Percentiles rank a stretch among this genome's conserved stretches.
Conservation (phyloP, 2,113 vertebrate genomes). For the Aythya baeri region DNA sequence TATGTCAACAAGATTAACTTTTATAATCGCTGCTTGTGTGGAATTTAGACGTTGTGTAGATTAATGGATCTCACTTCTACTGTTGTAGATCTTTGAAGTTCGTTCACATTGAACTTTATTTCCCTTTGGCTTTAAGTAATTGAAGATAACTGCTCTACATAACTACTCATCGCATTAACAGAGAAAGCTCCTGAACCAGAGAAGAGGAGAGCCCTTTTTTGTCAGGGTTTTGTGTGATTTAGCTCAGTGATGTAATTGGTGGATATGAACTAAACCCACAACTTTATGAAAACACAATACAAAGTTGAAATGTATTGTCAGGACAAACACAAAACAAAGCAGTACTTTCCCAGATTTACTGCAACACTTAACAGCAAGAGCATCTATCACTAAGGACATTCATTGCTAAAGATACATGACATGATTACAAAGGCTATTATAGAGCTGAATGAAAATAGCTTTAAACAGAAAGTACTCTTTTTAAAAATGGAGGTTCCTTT, state of each 20-base stretch:
- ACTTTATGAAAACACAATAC: neutral
- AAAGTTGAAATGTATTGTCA: neutral
- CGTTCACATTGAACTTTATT: neutral
- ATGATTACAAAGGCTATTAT: neutral
- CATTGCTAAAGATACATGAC: neutral
- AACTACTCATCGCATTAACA: neutral
- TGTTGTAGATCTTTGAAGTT: constrained; percentile 8
- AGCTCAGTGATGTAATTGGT: neutral
- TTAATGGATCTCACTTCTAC: constrained; percentile 12
- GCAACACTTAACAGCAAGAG: neutral
- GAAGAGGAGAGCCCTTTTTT: neutral
- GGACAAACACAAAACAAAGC: neutral
- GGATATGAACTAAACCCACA: neutral
- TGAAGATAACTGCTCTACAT: neutral
- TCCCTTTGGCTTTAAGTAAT: constrained; percentile 18
- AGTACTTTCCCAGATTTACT: neutral
- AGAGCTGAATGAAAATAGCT: neutral
- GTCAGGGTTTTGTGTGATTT: neutral
- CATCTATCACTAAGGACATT: neutral
- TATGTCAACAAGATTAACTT: constrained; percentile 39
- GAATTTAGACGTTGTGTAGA: constrained; percentile 2
- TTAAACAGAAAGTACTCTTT: neutral
- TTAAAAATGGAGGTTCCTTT: neutral
- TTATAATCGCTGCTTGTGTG: neutral
- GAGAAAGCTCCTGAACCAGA: neutral